Conservation (phyloP, 2,113 vertebrate genomes). For the Podiceps cristatus region DNA sequence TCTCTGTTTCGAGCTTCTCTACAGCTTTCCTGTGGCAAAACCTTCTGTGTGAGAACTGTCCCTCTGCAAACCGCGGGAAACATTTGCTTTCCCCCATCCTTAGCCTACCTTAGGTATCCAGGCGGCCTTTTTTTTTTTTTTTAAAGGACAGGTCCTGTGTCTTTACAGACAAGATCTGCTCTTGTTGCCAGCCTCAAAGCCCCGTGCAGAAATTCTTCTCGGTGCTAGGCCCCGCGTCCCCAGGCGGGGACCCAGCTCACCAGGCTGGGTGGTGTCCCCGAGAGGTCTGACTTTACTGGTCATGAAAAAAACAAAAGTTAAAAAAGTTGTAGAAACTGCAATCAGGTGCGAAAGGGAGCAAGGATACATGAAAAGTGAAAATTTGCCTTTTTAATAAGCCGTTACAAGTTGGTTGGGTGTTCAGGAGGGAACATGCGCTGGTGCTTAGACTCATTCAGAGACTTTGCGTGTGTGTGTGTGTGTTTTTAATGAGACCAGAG, state of each 20-base stretch:
- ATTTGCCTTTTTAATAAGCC: constrained; percentile 77
- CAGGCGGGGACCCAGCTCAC: neutral
- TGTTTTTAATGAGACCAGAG: constrained; percentile 46
- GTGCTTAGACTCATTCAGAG: constrained; percentile 76
- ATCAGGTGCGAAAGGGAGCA: constrained; percentile 66
- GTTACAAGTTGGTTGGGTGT: constrained; percentile 50
- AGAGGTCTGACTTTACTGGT: neutral
- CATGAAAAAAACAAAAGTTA: constrained; percentile 19
- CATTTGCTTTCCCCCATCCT: neutral
- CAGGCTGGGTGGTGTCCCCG: neutral
- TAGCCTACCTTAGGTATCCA: neutral
- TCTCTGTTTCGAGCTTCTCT: neutral
- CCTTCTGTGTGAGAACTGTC: neutral
- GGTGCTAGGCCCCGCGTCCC: neutral
- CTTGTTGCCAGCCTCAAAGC: neutral
- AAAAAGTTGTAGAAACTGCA: constrained; percentile 65
- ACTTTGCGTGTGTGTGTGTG: neutral
- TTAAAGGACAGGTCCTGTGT: neutral
- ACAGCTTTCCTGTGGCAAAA: neutral
- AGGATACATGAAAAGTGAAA: constrained; percentile 80
- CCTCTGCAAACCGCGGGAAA: neutral
- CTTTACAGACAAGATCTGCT: neutral
- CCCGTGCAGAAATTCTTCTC: neutral
- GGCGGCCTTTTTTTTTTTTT: neutral
- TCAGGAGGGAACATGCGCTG: constrained; percentile 51